Evolutionary conservation across 2,113 vertebrate species (phyloP).

Genomic region (Nesoenas mayeri): DNA sequence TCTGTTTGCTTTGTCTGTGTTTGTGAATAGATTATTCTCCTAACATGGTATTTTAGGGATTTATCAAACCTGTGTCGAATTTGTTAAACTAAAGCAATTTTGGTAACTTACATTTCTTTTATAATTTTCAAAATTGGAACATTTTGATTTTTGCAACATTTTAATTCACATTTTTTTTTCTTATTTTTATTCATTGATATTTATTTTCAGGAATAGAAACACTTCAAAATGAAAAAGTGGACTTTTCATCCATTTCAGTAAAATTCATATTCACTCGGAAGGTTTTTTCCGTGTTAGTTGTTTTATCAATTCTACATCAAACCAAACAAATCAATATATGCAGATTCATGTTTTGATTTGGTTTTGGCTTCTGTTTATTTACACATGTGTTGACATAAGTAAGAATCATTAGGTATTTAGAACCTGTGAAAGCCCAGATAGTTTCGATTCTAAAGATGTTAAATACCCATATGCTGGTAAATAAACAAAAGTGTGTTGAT

Average conservation of each 20-base stretch:
- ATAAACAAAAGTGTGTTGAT: background rate
- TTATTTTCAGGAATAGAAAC: background rate
- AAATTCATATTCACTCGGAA: background rate
- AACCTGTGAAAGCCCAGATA: background rate
- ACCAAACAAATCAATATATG: background rate
- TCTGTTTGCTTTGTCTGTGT: background rate
- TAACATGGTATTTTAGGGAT: background rate
- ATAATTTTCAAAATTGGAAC: background rate
- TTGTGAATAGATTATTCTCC: background rate
- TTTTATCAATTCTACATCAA: background rate
- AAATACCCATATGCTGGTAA: background rate
- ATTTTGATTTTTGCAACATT: background rate
- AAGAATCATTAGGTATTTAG: background rate
- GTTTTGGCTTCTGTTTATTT: background rate
- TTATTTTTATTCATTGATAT: background rate
- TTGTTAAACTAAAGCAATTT: background rate
- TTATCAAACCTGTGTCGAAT: background rate
- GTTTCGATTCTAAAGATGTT: background rate
- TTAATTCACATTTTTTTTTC: background rate
- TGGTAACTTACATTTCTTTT: background rate
- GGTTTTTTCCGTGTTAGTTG: background rate
- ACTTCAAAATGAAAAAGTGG: background rate
- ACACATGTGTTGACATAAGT: accelerated
- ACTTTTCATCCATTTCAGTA: background rate
- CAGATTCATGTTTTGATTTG: background rate